Evolutionary conservation across 2,888 invertebrate genomes (phyloP), one percentile per base, ranked within the genome.

Genomic region (Chalcosyrphus nemorum): DNA sequence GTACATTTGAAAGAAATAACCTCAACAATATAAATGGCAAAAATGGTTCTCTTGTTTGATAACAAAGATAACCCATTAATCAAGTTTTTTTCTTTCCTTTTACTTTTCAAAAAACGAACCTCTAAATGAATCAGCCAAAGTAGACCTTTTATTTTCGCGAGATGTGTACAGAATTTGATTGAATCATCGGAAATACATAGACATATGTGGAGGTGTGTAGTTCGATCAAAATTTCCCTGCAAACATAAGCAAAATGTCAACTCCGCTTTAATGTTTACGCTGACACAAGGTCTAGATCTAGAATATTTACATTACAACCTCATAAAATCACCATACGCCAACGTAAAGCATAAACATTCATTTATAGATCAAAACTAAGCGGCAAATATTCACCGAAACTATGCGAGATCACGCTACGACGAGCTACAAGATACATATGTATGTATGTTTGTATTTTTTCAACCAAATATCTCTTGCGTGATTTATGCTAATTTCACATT

Each of bases 401-500:
- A 63, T 63, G 45, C 47, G 13, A 63, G 50, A 47, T 17, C 27
- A 50, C 24, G 66, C 52, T 38, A 38, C 4, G 5, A 38, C 4
- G 5, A 1, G 9, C 17, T 11, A 4, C 21, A n/a, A 21, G n/a
- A 38, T 38, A 56, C 32, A 5, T 45, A 47, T 9, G n/a, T n/a
- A n/a, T n/a, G n/a, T n/a, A n/a, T n/a, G n/a, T n/a, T n/a, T n/a
- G n/a, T n/a, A n/a, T n/a, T n/a, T 32, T 47, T 63, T 21, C 54
- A 52, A 2, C 21, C 2, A 41, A 35, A 75, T n/a, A 56, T 56
- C 45, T 21, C 56, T 56, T 38, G 4, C 7, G 27, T 75, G 75
- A 76, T 76, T 76, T 76, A 66, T 76, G 75, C 52, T 76, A 76
- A 76, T 76, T 76, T 57, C 27, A 35, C 56, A 66, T 66, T 66